Conservation (phyloP, 2,888 invertebrate species). For the Taphrorychus bicolor region DNA sequence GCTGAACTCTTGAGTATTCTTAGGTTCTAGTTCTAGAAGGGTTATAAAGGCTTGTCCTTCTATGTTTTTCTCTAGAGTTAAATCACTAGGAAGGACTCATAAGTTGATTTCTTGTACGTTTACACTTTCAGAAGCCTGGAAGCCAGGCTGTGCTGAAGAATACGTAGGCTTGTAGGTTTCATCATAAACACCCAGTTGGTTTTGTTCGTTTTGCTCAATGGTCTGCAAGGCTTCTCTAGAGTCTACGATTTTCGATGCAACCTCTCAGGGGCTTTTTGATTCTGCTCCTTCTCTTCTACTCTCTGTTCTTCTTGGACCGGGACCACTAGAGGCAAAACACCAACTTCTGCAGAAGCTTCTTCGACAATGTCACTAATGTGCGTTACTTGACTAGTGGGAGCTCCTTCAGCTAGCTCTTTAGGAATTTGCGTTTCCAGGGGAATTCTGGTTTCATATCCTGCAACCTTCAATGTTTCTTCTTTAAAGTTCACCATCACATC, state of each 20-base stretch:
- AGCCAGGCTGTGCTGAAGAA: constrained; percentile 58
- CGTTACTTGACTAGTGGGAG: constrained; percentile 32
- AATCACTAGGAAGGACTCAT: constrained; percentile 51
- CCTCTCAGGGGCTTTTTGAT: constrained; percentile 48
- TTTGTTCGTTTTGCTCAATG: constrained; percentile 64
- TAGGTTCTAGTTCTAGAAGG: constrained; percentile 70
- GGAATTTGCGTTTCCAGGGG: constrained; percentile 42
- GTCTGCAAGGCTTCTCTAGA: constrained; percentile 64
- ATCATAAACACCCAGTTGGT: constrained; percentile 61
- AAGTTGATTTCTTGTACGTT: constrained; percentile 60
- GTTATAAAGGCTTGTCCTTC: constrained; percentile 54
- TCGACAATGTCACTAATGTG: constrained; percentile 34
- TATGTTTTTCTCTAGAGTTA: constrained; percentile 56
- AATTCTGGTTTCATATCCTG: constrained; percentile 30
- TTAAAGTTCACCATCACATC: constrained; percentile 68
- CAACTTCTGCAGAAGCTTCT: constrained; percentile 46
- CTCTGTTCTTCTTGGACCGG: constrained; percentile 55
- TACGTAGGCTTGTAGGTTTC: constrained; percentile 57
- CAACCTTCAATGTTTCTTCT: constrained; percentile 63
- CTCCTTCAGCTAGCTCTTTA: constrained; percentile 42
- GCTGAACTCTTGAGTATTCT: constrained; percentile 69
- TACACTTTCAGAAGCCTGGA: constrained; percentile 62
- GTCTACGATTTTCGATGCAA: constrained; percentile 52
- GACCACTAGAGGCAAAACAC: constrained; percentile 57
- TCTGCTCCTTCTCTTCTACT: constrained; percentile 60